phyloP scores from a whole-genome alignment of 2,113 vertebrate species.

The Crotophaga sulcirostris region DNA sequence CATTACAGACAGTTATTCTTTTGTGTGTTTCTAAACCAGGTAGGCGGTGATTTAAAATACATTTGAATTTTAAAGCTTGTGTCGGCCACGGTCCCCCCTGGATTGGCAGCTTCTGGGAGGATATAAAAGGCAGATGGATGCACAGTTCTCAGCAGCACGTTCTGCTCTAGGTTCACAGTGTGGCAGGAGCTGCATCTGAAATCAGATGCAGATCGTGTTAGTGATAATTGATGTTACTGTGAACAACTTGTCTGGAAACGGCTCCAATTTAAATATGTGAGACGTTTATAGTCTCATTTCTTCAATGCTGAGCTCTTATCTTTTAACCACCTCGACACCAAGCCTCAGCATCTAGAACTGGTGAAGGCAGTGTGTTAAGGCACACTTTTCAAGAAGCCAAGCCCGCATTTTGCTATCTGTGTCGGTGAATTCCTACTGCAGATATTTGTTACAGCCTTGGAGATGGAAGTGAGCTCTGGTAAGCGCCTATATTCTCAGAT shows the following conservation, averaged over 20 bases:
- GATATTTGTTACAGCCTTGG: constrained; percentile 19
- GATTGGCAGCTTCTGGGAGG: constrained; percentile 59
- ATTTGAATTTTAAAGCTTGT: constrained; percentile 51
- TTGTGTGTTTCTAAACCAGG: constrained; percentile 25
- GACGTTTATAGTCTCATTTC: constrained; percentile 45
- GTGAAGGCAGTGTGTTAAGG: neutral
- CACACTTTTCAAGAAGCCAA: neutral
- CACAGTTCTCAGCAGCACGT: constrained; percentile 48
- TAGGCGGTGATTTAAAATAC: constrained; percentile 40
- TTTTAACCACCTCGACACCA: constrained; percentile 11
- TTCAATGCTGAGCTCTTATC: neutral
- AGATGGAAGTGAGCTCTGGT: constrained; percentile 1
- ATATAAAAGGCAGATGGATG: constrained; percentile 68
- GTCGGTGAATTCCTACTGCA: neutral
- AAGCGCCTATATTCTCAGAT: neutral
- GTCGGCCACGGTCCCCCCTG: neutral
- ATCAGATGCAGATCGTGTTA: constrained; percentile 69
- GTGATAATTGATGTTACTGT: constrained; percentile 67
- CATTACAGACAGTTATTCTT: neutral
- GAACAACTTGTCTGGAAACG: constrained; percentile 63
- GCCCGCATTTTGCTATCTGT: neutral
- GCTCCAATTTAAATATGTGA: constrained; percentile 57
- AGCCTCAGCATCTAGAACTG: neutral
- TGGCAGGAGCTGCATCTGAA: constrained; percentile 53
- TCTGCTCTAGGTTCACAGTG: constrained; percentile 57